Base-by-base conservation (phyloP, 1,140 invertebrate species). In the Drosophila biarmipes region DNA sequence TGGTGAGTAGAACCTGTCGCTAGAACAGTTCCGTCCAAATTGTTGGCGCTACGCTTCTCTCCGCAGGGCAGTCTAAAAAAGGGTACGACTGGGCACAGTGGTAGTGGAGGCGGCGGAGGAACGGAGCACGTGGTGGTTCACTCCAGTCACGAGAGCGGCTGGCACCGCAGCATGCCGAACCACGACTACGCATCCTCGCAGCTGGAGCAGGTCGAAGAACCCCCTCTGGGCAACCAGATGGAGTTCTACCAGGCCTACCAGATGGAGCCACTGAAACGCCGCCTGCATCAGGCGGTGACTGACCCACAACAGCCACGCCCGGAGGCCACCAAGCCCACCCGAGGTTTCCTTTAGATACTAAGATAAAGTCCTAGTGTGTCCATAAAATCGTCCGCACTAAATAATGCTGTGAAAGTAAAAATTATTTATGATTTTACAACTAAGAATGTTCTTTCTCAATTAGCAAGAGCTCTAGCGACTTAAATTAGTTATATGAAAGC, bases 1-100 rank as follows among this genome's bases (percentile, higher is more conserved):
- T 96, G 77, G 92, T 93, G 89, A 92, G 91, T 90, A 61, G 42
- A 40, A 17, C n/a, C 37, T 8, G 21, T 15, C 14, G 11, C 15
- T 15, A 48, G 49, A 51, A 51, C 43, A 40, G 61, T 53, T 75
- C 73, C 27, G 37, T 61, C 46, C 56, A 71, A 75, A 82, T 45
- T 80, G 66, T 75, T 68, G 71, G 71, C 75, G 79, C 71, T 79
- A 76, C 71, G 84, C 67, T 52, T 81, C 52, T 72, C 54, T 59
- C 80, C 92, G 62, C 79, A 92, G 92, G 93, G 94, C 67, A 94
- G 94, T 56, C 75, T 95, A 80, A 95, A 95, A 91, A 95, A 95
- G 87, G 92, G 80, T 93, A 51, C 92, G 93, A 4, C 90, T 93
- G 55, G 93, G 91, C 29, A 93, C 93, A 56, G 93, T 93, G 63